A percentile compares a stretch with the other conserved stretches of the same genome.
phyloP scores from a whole-genome alignment of 2,888 invertebrate species.

The Macrophya annulata region DNA sequence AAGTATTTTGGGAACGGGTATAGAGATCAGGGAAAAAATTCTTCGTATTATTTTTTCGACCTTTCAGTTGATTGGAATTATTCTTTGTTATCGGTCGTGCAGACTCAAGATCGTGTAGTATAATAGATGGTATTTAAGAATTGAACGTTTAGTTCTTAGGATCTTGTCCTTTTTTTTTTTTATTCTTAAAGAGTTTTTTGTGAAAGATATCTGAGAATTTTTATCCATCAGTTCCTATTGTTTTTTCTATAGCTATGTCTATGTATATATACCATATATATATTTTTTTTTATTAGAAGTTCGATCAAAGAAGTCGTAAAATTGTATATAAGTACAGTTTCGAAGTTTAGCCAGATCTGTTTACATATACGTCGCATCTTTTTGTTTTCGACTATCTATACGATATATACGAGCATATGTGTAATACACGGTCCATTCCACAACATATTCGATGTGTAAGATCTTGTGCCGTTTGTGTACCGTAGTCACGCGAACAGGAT shows the following conservation, averaged over 20 bases:
- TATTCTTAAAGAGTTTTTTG: neutral
- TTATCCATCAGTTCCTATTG: neutral
- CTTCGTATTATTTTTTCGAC: too few relatives aligned
- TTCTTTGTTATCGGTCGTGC: neutral
- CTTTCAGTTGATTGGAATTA: neutral
- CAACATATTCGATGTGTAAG: slow-evolving; percentile 12
- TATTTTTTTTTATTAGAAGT: neutral
- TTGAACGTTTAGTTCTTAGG: neutral
- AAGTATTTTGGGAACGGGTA: too few relatives aligned
- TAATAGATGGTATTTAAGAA: neutral
- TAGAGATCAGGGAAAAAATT: too few relatives aligned
- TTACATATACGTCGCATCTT: neutral
- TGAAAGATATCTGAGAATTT: neutral
- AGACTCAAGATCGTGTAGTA: neutral
- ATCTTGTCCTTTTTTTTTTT: neutral
- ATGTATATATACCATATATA: too few relatives aligned
- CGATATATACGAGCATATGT: neutral
- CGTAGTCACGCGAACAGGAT: slow-evolving; percentile 35
- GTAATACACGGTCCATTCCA: slow-evolving; percentile 8
- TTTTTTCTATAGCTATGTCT: neutral
- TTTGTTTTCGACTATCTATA: neutral
- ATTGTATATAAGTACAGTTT: neutral
- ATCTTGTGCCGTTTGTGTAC: slow-evolving; percentile 36
- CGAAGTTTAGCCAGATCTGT: neutral
- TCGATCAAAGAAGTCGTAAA: neutral